Conservation (phyloP, 2,888 invertebrate genomes). For the Leuctra nigra region DNA sequence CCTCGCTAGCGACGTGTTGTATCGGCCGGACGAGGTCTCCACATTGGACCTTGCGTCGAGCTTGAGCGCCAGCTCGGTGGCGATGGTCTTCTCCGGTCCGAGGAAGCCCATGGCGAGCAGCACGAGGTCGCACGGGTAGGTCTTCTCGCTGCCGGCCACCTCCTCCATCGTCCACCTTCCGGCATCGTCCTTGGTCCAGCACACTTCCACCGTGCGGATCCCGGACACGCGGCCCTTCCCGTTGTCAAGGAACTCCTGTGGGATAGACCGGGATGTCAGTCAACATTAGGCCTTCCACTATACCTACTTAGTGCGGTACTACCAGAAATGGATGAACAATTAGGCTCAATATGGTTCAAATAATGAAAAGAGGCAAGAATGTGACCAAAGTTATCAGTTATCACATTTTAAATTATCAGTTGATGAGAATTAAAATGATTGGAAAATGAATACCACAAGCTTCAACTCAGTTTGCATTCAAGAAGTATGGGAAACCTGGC, state of each 20-base stretch:
- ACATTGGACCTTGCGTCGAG: slow-evolving; percentile 91
- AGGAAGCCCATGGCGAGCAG: slow-evolving; percentile 98
- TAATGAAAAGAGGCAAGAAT: neutral
- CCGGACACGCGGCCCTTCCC: slow-evolving; percentile 85
- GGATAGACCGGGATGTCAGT: slow-evolving; percentile 4
- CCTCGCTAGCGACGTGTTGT: slow-evolving; percentile 70
- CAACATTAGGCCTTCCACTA: no score
- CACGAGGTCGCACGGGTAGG: slow-evolving; percentile 83
- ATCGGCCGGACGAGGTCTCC: slow-evolving; percentile 68
- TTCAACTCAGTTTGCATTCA: no score
- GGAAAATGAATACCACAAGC: no score
- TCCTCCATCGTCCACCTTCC: slow-evolving; percentile 95
- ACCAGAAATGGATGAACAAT: no score
- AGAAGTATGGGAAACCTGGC: no score
- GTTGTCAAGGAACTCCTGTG: slow-evolving; percentile 81
- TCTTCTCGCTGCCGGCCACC: slow-evolving; percentile 67
- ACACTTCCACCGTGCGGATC: slow-evolving; percentile 82
- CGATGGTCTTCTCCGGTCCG: slow-evolving; percentile 87
- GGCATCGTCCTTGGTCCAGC: slow-evolving; percentile 86
- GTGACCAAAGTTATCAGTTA: no score
- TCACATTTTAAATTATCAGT: no score
- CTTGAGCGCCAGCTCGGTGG: slow-evolving; percentile 68
- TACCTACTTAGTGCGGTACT: no score
- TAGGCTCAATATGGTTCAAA: no score
- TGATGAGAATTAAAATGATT: no score